These are phyloP conservation scores for Drosophila asahinai DNA, from an alignment of 1,140 invertebrate genomes.

Conservation along the genomic window DNA sequence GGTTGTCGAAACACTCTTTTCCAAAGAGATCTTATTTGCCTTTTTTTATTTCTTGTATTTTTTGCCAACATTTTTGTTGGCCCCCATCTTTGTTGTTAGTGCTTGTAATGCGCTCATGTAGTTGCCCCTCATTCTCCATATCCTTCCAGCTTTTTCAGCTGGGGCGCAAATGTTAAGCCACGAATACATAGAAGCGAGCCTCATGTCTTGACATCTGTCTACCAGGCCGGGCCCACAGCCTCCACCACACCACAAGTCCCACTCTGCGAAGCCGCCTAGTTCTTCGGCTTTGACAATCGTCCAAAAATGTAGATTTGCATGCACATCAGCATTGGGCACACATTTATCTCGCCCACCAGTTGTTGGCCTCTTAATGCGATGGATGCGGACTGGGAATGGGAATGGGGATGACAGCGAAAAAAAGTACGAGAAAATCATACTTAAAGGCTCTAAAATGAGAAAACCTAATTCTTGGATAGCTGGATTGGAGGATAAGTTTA, in stretches of 20 bases:
- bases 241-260: not conserved
- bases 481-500: not conserved
- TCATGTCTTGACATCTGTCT: slow-evolving; percentile 82
- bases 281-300: slow-evolving; percentile 59
- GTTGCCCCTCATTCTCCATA: slow-evolving; percentile 14
- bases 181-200: slow-evolving; percentile 51
- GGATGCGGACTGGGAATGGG: not conserved
- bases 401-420: not conserved
- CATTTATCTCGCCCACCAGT: slow-evolving; percentile 76
- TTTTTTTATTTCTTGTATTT: slow-evolving; percentile 16
- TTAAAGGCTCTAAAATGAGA: slow-evolving; percentile 6
- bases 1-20: not conserved
- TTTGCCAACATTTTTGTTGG: slow-evolving; percentile 34
- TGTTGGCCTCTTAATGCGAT: slow-evolving; percentile 57
- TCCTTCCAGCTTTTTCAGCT: slow-evolving; percentile 33
- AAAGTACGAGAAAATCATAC: not conserved
- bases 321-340: slow-evolving; percentile 77
- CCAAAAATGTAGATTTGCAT: slow-evolving; percentile 81
- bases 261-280: not conserved
- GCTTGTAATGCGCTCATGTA: slow-evolving; percentile 70
- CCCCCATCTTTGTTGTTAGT: slow-evolving; percentile 46
- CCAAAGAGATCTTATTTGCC: not conserved
- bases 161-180: slow-evolving; percentile 59
- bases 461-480: not conserved
- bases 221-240: slow-evolving; percentile 21